phyloP scores from a whole-genome alignment of 2,797 vertebrate species.

The Pseudochaenichthys georgianus region DNA sequence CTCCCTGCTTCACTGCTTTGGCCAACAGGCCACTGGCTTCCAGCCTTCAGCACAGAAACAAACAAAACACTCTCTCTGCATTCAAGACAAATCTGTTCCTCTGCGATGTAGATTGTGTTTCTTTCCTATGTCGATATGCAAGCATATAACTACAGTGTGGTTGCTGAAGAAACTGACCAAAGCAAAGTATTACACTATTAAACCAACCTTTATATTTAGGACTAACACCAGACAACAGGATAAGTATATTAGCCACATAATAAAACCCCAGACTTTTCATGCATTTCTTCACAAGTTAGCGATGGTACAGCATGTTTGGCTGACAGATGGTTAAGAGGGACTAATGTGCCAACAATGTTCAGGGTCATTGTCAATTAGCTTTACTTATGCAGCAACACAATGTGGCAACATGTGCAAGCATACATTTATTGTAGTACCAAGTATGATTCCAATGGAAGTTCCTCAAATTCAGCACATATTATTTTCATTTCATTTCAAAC shows the following conservation, averaged over 20 bases:
- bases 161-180: background rate
- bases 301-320: background rate
- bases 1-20: conserved; percentile 80
- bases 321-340: background rate
- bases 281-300: background rate
- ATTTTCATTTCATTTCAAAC: no score
- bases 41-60: conserved; percentile 43
- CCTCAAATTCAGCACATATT: background rate
- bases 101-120: background rate
- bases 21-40: conserved; percentile 66
- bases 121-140: conserved; percentile 23
- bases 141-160: conserved; percentile 9
- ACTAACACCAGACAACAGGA: background rate
- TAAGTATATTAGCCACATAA: background rate
- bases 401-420: background rate
- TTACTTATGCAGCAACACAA: background rate
- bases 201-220: background rate
- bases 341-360: background rate
- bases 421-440: background rate
- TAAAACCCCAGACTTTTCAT: background rate
- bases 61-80: conserved; percentile 48
- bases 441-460: background rate
- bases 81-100: conserved; percentile 59
- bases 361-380: background rate
- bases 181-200: conserved; percentile 2